Base-by-base conservation (phyloP, 2,113 vertebrate species). In the Natator depressus region DNA sequence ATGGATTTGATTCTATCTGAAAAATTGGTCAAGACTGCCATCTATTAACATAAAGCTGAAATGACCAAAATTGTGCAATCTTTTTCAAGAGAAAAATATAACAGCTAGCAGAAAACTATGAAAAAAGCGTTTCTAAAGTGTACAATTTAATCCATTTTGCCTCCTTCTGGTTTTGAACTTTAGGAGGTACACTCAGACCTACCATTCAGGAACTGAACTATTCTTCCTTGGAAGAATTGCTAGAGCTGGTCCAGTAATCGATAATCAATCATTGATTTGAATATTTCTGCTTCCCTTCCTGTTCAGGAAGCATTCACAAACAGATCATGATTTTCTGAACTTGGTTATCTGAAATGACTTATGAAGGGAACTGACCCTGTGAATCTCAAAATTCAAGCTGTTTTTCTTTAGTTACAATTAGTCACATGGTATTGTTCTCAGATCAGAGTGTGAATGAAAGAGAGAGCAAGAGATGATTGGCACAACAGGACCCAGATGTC, bases 1-100 rank as follows among this genome's bases (percentile, higher is more conserved):
- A 88, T 53, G 85, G n/a, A 62, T 46, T 50, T 53, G 86, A 49
- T 57, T 6, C 3, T 29, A 14, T 89, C 90, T 90, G 93, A 98
- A 98, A 99, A 96, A 94, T 85, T 97, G 97, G 88, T 92, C 93
- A 79, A 98, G 97, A 97, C 98, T 98, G 98, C 98, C 98, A 98
- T 94, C 98, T 98, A 97, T 93, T 94, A 19, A 81, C 90, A 49
- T 0, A 1, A 49, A 59, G 80, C 51, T 93, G 97, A 94, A 98
- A 97, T 94, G 29, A 94, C 88, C 59, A 5, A 8, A 80, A 79
- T 22, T 12, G 42, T 24, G 42, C n/a, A 9, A 0, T 2, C 10
- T 89, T 90, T 55, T 50, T 29, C 82, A 78, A 46, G 3, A 82
- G 57, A 80, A 87, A 59, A 88, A n/a, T 4, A 3, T 14, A 90